Percentiles rank a stretch among this genome's conserved stretches.
Conservation (phyloP, 2,888 invertebrate genomes). For the Phymatocera aterrima region DNA sequence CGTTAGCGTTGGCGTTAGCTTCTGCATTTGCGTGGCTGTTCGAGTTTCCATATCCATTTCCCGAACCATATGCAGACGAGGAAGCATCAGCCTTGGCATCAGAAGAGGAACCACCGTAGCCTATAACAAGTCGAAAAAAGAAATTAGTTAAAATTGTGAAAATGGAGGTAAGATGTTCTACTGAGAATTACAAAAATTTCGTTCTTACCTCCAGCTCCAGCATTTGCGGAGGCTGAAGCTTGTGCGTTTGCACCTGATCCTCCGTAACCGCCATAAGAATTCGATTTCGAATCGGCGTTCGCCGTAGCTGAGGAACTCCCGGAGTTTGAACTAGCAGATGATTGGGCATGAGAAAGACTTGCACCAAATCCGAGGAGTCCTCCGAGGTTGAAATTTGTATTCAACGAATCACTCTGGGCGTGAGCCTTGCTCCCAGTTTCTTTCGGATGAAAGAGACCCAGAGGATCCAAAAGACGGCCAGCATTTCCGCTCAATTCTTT, state of each 20-base stretch:
- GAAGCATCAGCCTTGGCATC: constrained; percentile 24
- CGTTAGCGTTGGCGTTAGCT: constrained; percentile 49
- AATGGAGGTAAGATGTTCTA: background rate
- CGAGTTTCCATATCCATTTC: constrained; percentile 32
- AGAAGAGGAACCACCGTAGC: constrained; percentile 3
- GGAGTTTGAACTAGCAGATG: constrained; percentile 55
- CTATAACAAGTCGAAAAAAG: background rate
- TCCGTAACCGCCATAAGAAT: constrained; percentile 47
- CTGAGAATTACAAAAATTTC: background rate
- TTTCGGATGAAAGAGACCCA: constrained; percentile 60
- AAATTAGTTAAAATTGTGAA: background rate
- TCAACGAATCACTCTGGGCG: constrained; percentile 56
- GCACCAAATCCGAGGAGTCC: constrained; percentile 63
- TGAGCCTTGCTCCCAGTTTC: constrained; percentile 28
- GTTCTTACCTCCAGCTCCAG: constrained; percentile 22
- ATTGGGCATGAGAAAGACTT: constrained; percentile 56
- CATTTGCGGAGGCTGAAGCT: constrained; percentile 52
- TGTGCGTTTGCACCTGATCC: constrained; percentile 48
- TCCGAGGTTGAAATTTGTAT: constrained; percentile 58
- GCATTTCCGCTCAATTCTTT: constrained; percentile 45
- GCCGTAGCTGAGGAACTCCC: constrained; percentile 37
- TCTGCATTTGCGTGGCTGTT: constrained; percentile 48
- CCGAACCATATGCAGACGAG: constrained; percentile 5
- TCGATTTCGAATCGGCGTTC: constrained; percentile 50
- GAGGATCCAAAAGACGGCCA: constrained; percentile 61